Base-by-base conservation (phyloP, 1,140 invertebrate genomes). In the Leptinotarsa defecta region DNA sequence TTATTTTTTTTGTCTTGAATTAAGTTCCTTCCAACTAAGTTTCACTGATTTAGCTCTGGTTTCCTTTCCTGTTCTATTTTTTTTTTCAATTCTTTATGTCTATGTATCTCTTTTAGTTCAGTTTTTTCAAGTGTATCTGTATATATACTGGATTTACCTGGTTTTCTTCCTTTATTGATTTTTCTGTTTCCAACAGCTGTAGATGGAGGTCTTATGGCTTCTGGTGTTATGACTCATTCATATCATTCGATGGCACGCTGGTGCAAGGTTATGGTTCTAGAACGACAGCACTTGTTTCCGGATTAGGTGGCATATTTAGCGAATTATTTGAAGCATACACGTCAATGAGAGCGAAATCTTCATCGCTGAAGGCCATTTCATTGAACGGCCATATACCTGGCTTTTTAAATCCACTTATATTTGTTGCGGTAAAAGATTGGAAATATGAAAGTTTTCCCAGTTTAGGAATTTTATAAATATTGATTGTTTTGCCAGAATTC, bases 391-490 rank as follows among this genome's bases (percentile, higher is more conserved):
- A 65, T 74, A 74, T 67, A 74, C 62, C 72, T 74, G 64, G 34
- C 62, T 74, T 67, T 48, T 1, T 5, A 75, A 63, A 75, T 75
- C 49, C 57, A 75, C 74, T 75, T 61, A 74, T 83, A 79, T 84
- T 84, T 75, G 72, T 80, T 13, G 61, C 62, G 71, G 67, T 83
- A 75, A 83, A 83, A 68, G 82, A 81, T 77, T 84, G 79, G 82
- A 24, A 82, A 81, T 79, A 84, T 63, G 82, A 78, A 71, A 81
- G 24, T 80, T 85, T 85, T 67, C 77, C 77, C 22, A 84, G 78
- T 79, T 83, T 78, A 57, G 81, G 78, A 71, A 85, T 83, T 73
- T 83, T 79, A 67, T 82, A 24, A 24, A 24, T 24, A 2, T 24
- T 22, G 22, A 22, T 22, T 24, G 22, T 24, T 24, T 24, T 24